phyloP scores from a whole-genome alignment of 1,140 invertebrate species.

The Drosophila bocqueti region DNA sequence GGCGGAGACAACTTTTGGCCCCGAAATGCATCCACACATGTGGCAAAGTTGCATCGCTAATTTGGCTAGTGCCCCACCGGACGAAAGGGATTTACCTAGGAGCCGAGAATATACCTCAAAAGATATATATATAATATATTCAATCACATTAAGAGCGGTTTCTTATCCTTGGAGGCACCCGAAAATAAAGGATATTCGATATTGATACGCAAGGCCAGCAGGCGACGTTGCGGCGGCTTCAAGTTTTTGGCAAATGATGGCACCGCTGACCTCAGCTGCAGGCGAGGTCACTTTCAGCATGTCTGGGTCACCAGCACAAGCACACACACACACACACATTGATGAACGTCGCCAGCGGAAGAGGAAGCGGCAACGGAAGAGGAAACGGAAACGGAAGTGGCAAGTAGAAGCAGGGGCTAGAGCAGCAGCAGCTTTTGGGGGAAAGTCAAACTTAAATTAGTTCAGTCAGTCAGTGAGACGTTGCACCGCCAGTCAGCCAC shows the following conservation, averaged over 20 bases:
- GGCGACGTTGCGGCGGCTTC: constrained; percentile 46
- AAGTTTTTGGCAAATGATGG: constrained; percentile 66
- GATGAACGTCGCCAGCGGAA: constrained; percentile 44
- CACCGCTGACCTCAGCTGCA: constrained; percentile 49
- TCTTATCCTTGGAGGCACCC: background rate
- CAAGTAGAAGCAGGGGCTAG: constrained; percentile 7
- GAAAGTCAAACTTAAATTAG: constrained; percentile 53
- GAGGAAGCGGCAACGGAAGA: background rate
- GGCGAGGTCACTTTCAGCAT: constrained; percentile 7
- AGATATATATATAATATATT: background rate
- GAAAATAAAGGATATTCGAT: constrained; percentile 14
- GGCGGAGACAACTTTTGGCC: constrained; percentile 21
- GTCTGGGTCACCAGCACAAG: constrained; percentile 30
- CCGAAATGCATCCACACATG: constrained; percentile 13
- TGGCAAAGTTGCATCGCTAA: constrained; percentile 21
- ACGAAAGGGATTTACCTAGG: background rate
- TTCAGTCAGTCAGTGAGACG: constrained; percentile 24
- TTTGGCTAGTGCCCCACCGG: constrained; percentile 1
- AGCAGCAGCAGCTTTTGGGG: background rate
- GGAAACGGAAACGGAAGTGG: constrained; percentile 15
- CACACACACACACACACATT: background rate
- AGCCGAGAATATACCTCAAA: background rate
- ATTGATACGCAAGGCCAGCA: constrained; percentile 52
- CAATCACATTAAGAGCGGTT: background rate
- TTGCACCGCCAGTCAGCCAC: constrained; percentile 21